These are phyloP conservation scores for Castor canadensis DNA, from an alignment of 2,113 vertebrate species.

Conservation along the genomic window DNA sequence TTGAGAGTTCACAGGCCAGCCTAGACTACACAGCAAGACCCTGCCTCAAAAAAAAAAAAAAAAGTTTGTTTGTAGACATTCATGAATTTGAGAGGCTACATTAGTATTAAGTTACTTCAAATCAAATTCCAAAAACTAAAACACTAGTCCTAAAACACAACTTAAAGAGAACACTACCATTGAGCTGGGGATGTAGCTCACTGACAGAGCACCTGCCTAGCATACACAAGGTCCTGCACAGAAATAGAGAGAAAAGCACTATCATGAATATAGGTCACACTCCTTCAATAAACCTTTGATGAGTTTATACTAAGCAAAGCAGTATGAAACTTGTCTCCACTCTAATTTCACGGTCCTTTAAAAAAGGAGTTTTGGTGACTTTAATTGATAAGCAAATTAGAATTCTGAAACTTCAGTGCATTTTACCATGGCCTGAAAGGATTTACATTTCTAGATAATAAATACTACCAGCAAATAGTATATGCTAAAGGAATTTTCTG, in stretches of 20 bases:
- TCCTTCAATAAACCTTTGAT: conserved; percentile 37
- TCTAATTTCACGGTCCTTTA: conserved; percentile 13
- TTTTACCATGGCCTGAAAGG: conserved; percentile 21
- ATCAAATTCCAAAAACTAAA: not conserved
- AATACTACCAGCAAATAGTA: not conserved
- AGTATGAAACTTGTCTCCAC: not conserved
- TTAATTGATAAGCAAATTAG: conserved; percentile 36
- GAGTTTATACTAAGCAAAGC: conserved; percentile 8
- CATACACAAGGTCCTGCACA: too few species aligned
- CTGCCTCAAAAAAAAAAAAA: too few species aligned
- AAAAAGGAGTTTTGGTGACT: not conserved
- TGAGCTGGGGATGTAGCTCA: too few species aligned
- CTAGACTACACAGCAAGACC: too few species aligned
- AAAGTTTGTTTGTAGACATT: not conserved
- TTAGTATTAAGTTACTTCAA: conserved; percentile 46
- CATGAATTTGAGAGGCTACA: not conserved
- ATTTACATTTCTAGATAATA: conserved; percentile 53
- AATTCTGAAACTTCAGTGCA: not conserved
- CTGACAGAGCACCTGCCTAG: too few species aligned
- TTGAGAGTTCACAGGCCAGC: too few species aligned
- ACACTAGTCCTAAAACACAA: not conserved
- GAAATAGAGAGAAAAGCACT: too few species aligned
- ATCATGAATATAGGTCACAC: not conserved
- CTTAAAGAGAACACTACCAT: not conserved
- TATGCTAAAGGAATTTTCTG: conserved; percentile 18